Base-by-base conservation (phyloP, 2,797 vertebrate genomes). In the Characodon lateralis region DNA sequence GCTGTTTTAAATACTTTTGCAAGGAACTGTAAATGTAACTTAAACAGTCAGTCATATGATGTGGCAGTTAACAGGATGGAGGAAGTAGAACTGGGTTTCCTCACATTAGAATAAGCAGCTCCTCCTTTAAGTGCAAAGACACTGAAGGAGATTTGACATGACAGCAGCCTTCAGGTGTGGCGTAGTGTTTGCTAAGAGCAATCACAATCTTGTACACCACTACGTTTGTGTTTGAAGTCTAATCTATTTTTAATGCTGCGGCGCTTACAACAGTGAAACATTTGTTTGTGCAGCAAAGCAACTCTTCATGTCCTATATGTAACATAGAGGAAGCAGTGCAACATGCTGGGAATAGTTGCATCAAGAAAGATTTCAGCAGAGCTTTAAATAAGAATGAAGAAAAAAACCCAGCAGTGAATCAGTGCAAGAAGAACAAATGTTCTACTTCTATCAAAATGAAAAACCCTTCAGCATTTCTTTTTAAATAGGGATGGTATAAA, bases 241-340 rank as follows among this genome's bases (percentile, higher is more conserved):
- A 81, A 86, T 85, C 82, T 81, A 80, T 82, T 85, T 85, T 87
- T 87, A 80, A 83, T 76, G 81, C 73, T n/a, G 80, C 71, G 2
- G 78, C 74, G 72, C 65, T 71, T 81, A 72, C 43, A 10, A 68
- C 43, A 18, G 48, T 69, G 72, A 77, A 72, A n/a, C 63, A 61
- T 56, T 0, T 20, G 69, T 20, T 48, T 77, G 72, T 46, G 55
- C 51, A 12, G 50, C 8, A 51, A 55, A 69, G 83, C 68, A 10
- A 20, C 65, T 70, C 77, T 73, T 88, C 48, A 28, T 39, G 70
- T 82, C 80, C 75, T 75, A 63, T 16, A 70, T 4, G 39, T 28
- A 20, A 26, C 46, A 50, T 68, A 82, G 63, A 66, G 7, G 14
- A 76, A 69, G 66, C 66, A 14, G 24, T 51, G 76, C 80, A 58